Percentiles rank a stretch among this genome's conserved stretches.
Evolutionary conservation across 2,888 invertebrate genomes (phyloP).

Genomic region (Penaeus monodon): DNA sequence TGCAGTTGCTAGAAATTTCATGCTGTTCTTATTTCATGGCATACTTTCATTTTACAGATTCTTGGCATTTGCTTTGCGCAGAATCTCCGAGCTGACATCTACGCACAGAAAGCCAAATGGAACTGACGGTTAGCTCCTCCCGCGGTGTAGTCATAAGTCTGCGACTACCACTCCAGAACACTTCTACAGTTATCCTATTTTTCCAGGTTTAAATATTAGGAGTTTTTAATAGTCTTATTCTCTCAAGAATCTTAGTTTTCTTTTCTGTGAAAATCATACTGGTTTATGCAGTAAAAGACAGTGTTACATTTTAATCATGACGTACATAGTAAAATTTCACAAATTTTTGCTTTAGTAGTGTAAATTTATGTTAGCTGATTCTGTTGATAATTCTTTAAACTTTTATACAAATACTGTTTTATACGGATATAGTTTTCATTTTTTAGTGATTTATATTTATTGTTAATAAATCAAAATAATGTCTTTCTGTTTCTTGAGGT

Average conservation of each 20-base stretch:
- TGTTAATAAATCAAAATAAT: neutral
- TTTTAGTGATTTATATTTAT: neutral
- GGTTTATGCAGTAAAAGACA: too few relatives aligned
- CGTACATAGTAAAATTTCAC: too few relatives aligned
- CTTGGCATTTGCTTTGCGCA: conserved; percentile 98
- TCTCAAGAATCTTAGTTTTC: too few relatives aligned
- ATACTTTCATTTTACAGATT: conserved; percentile 77
- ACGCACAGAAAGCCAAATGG: conserved; percentile 97
- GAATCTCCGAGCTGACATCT: conserved; percentile 95
- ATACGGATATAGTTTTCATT: neutral
- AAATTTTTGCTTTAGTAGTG: too few relatives aligned
- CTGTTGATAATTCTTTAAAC: neutral
- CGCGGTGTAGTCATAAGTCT: conserved; percentile 60
- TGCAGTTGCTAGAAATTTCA: neutral
- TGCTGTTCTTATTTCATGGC: neutral
- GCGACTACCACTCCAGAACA: conserved; percentile 33
- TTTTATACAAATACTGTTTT: neutral
- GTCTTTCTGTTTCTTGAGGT: neutral
- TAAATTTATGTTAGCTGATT: too few relatives aligned
- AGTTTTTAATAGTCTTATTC: too few relatives aligned
- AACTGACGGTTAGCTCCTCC: conserved; percentile 80
- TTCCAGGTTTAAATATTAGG: neutral
- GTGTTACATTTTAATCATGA: too few relatives aligned
- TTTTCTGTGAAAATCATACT: too few relatives aligned
- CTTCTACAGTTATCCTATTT: conserved; percentile 14